Base-by-base conservation (phyloP, 1,140 invertebrate genomes). In the Trachymyrmex septentrionalis region DNA sequence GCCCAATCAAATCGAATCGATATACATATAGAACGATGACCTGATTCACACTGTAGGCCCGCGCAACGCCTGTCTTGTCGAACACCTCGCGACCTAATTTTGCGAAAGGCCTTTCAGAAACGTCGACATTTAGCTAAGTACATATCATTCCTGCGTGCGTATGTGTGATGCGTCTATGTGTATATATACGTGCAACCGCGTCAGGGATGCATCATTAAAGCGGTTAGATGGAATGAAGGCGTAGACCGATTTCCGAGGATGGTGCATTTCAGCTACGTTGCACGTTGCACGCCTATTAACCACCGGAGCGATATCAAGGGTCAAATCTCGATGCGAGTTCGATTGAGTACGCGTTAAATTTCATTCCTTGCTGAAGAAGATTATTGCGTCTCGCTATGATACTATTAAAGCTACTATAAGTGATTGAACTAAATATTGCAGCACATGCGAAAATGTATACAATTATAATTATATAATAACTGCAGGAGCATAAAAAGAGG, bases 31-130 rank as follows among this genome's bases (percentile, higher is more conserved):
- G 69, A 84, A 71, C 55, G 55, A 75, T 73, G 69, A 75, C 80
- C 80, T 73, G 80, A 84, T 84, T 84, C 27, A 24, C 55, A 24
- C 44, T 57, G 38, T 84, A 75, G 69, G 57, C 69, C 66, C 80
- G 80, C 24, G 12, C 55, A 50, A 55, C 27, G 30, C 21, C 9
- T n/a, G 63, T 38, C 38, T 48, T 24, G 57, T 75, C 50, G 34
- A 61, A 55, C 34, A 82, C 78, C 34, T 72, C 30, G 34, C 34
- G 78, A 84, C 69, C 80, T 73, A 75, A 84, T 84, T 84, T 84
- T 81, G 57, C 80, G 38, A 73, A 84, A 84, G 80, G 69, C 69
- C 80, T 84, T 84, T 84, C 69, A 75, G 53, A 84, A 27, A 75
- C 57, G 69, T 75, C 55, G 80, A 84, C 69, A 84, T 84, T 75